phyloP scores from a whole-genome alignment of 2,797 vertebrate species.

The Sebastes miniatus region DNA sequence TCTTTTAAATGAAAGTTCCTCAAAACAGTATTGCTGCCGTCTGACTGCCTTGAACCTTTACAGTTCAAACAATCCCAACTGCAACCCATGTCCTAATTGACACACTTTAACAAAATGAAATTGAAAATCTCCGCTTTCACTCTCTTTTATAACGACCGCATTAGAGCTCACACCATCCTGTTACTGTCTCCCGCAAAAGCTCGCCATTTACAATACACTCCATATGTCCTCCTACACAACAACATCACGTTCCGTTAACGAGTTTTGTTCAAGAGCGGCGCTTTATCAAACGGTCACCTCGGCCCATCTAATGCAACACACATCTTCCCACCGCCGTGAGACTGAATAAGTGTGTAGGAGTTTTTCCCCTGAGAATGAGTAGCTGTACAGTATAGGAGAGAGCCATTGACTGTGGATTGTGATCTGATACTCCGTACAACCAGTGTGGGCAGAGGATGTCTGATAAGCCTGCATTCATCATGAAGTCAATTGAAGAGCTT shows the following conservation, averaged over 20 bases:
- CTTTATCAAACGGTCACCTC: slow-evolving; percentile 62
- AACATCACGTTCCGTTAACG: slow-evolving; percentile 47
- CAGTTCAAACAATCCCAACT: slow-evolving; percentile 1
- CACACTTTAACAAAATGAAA: slow-evolving; percentile 26
- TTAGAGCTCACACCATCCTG: slow-evolving; percentile 1
- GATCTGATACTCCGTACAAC: slow-evolving; percentile 47
- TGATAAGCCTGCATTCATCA: slow-evolving; percentile 55
- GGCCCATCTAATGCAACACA: slow-evolving; percentile 18
- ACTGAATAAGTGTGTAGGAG: slow-evolving; percentile 57
- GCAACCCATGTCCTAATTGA: slow-evolving; percentile 24
- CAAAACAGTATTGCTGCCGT: neutral
- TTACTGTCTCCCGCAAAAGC: slow-evolving; percentile 19
- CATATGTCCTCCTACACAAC: slow-evolving; percentile 57
- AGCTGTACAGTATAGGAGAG: slow-evolving; percentile 22
- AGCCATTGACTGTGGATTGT: slow-evolving; percentile 52
- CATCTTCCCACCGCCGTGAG: slow-evolving; percentile 20
- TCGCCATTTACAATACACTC: slow-evolving; percentile 28
- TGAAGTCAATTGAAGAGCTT: slow-evolving; percentile 38
- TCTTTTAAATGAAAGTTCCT: slow-evolving; percentile 31
- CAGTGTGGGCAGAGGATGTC: slow-evolving; percentile 63
- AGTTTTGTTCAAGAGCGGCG: slow-evolving; percentile 39
- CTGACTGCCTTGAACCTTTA: slow-evolving; percentile 8
- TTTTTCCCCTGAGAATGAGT: slow-evolving; percentile 39
- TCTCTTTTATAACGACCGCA: neutral
- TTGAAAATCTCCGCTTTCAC: neutral